These are phyloP conservation scores for Danio choprae DNA, from an alignment of 2,797 vertebrate species.

Conservation along the genomic window DNA sequence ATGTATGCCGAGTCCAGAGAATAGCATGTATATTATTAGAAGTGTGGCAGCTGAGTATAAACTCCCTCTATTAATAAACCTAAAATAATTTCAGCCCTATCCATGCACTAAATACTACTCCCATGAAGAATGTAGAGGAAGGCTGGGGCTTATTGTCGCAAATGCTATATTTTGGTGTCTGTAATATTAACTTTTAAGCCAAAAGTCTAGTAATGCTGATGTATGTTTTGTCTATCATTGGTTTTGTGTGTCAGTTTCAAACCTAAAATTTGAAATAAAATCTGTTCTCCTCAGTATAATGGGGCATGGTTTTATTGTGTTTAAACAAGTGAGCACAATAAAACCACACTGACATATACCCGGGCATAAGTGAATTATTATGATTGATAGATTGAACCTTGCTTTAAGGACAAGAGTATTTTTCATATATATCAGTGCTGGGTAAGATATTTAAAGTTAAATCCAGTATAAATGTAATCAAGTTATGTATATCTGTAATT, in stretches of 20 bases:
- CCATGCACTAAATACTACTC: constrained; percentile 54
- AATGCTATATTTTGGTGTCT: neutral
- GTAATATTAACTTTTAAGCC: neutral
- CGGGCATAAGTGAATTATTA: neutral
- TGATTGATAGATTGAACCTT: neutral
- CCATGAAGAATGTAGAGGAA: neutral
- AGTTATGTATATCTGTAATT: too few species aligned
- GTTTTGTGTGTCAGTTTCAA: neutral
- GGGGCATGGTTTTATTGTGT: neutral
- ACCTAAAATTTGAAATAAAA: neutral
- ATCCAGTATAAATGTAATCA: neutral
- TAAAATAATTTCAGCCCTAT: constrained; percentile 69
- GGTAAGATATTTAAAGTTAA: neutral
- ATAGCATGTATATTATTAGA: constrained; percentile 73
- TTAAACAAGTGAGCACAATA: neutral
- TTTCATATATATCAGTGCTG: neutral
- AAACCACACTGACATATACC: constrained; percentile 5
- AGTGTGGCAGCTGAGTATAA: constrained; percentile 76
- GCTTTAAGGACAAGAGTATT: neutral
- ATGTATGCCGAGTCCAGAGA: constrained; percentile 54
- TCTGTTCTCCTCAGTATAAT: constrained; percentile 19
- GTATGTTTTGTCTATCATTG: neutral
- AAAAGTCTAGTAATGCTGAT: neutral
- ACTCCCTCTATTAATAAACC: constrained; percentile 75
- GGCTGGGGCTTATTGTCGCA: neutral